phyloP scores from a whole-genome alignment of 2,797 vertebrate species.

The Alcedo atthis region DNA sequence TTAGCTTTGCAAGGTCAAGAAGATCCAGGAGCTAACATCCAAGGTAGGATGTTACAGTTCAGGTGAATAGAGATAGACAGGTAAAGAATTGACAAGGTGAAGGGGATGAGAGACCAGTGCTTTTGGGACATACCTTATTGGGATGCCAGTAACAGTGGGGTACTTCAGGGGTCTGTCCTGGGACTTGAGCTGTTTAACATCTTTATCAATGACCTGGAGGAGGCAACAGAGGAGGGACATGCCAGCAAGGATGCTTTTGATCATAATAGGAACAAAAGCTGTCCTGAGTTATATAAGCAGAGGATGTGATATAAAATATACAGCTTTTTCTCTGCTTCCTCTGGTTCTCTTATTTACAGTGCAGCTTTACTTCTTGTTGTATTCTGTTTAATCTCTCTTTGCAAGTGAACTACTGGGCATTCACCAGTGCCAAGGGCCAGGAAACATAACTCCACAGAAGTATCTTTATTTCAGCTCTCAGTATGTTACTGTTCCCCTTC shows the following conservation, averaged over 20 bases:
- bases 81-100: neutral
- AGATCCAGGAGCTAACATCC: neutral
- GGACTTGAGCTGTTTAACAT: neutral
- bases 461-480: constrained; percentile 20
- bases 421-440: constrained; percentile 15
- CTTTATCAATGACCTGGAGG: neutral
- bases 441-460: neutral
- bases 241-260: neutral
- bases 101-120: neutral
- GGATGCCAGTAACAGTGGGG: neutral
- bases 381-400: constrained; percentile 32
- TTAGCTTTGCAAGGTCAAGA: neutral
- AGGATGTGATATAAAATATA: neutral
- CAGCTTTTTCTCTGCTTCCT: neutral
- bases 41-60: neutral
- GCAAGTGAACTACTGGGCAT: constrained; percentile 1
- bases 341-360: neutral
- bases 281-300: neutral
- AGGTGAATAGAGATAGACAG: neutral
- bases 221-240: neutral
- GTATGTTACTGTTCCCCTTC: neutral
- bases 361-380: neutral
- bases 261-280: neutral
- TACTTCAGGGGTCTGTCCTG: neutral
- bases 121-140: neutral